Evolutionary conservation across 2,113 vertebrate genomes (phyloP).

Genomic region (Periophthalmus modestus): DNA sequence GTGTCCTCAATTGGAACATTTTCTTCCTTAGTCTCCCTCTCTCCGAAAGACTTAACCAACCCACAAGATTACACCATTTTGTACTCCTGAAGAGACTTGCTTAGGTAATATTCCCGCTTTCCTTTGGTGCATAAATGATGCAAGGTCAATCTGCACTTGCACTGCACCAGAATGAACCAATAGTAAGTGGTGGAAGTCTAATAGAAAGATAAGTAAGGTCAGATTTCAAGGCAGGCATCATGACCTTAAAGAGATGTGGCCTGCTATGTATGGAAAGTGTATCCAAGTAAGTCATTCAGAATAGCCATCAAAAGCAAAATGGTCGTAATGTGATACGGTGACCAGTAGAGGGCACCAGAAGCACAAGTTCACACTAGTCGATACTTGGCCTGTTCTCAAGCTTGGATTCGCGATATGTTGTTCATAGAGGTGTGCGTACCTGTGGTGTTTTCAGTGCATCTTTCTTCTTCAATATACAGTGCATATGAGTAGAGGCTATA

Average conservation of each 20-base stretch:
- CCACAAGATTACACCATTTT: slow-evolving; percentile 39
- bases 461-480: too few relatives aligned
- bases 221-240: slow-evolving; percentile 25
- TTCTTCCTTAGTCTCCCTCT: slow-evolving; percentile 27
- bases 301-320: neutral
- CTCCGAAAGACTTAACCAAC: slow-evolving; percentile 33
- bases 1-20: slow-evolving; percentile 8
- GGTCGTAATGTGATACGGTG: slow-evolving; percentile 9
- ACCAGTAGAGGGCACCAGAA: slow-evolving; percentile 54
- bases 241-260: slow-evolving; percentile 36
- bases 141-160: slow-evolving; percentile 25
- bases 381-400: too few relatives aligned
- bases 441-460: too few relatives aligned
- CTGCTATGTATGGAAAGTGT: slow-evolving; percentile 31
- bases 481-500: too few relatives aligned
- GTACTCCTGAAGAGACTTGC: slow-evolving; percentile 38
- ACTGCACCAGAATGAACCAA: neutral
- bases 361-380: neutral
- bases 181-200: neutral
- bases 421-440: too few relatives aligned
- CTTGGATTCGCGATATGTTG: too few relatives aligned
- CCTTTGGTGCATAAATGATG: slow-evolving; percentile 43
- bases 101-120: slow-evolving; percentile 36
- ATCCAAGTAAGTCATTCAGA: slow-evolving; percentile 26
- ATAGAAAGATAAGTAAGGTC: neutral